These are phyloP conservation scores for Puffinus mauretanicus DNA, from an alignment of 2,113 vertebrate genomes.

Conservation along the genomic window DNA sequence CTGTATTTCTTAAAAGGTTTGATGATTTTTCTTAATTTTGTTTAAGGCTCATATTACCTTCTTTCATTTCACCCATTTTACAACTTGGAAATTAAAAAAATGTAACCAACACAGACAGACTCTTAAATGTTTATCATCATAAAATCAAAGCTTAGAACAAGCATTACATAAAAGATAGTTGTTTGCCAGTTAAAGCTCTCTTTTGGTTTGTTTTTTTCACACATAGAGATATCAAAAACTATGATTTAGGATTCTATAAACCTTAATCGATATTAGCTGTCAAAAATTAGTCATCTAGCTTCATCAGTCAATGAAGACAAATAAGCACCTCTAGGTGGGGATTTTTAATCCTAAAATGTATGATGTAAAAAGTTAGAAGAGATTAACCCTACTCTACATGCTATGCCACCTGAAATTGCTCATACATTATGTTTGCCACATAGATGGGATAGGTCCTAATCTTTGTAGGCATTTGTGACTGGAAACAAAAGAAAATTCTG, in stretches of 20 bases:
- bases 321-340: no score
- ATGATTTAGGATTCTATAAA: not conserved
- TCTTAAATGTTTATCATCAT: not conserved
- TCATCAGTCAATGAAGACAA: not conserved
- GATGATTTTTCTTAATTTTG: not conserved
- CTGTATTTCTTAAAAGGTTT: not conserved
- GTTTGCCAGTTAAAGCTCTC: not conserved
- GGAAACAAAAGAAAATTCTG: not conserved
- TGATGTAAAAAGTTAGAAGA: not conserved
- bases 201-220: not conserved
- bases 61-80: not conserved
- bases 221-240: not conserved
- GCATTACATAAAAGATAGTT: not conserved
- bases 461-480: not conserved
- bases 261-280: not conserved
- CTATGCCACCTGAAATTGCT: not conserved
- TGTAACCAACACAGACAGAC: not conserved
- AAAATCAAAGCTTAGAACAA: not conserved
- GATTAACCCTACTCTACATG: not conserved
- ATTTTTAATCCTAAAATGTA: not conserved
- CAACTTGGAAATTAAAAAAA: not conserved
- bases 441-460: not conserved
- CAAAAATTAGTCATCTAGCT: not conserved
- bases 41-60: not conserved
- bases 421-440: not conserved